A percentile compares a stretch with the other conserved stretches of the same genome.
Evolutionary conservation across 2,888 invertebrate genomes (phyloP).

Genomic region (Euplagia quadripunctaria): DNA sequence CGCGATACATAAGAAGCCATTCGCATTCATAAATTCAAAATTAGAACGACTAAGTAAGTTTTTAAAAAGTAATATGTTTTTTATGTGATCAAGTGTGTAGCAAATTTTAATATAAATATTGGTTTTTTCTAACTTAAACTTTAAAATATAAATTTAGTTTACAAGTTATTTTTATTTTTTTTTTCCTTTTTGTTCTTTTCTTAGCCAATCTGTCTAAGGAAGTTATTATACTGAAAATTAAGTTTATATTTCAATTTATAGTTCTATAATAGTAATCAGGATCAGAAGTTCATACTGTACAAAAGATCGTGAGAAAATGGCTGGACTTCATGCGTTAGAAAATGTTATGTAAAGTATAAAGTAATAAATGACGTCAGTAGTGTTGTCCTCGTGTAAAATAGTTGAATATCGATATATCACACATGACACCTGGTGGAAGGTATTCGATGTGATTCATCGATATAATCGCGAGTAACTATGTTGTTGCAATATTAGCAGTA

Average conservation of each 20-base stretch:
- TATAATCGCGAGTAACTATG: not conserved
- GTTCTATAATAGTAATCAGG: not conserved
- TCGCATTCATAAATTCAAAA: slow-evolving; percentile 1
- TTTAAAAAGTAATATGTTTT: not conserved
- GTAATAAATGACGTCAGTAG: slow-evolving; percentile 4
- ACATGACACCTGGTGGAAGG: slow-evolving; percentile 7
- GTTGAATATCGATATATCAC: slow-evolving; percentile 6
- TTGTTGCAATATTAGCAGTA: not conserved
- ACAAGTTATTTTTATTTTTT: too few relatives aligned
- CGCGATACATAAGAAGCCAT: not conserved
- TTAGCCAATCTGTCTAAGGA: too few relatives aligned
- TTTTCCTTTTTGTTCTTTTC: too few relatives aligned
- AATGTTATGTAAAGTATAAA: slow-evolving; percentile 16
- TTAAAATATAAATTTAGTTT: too few relatives aligned
- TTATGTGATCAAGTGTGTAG: too few relatives aligned
- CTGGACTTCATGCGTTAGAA: not conserved
- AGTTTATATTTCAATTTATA: too few relatives aligned
- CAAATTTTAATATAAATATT: too few relatives aligned
- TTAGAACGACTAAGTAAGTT: slow-evolving; percentile 4
- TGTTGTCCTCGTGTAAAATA: slow-evolving; percentile 17
- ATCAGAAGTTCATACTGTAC: not conserved
- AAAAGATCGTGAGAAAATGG: slow-evolving; percentile 7
- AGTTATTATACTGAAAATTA: too few relatives aligned
- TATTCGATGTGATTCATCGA: slow-evolving; percentile 13
- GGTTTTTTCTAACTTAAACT: too few relatives aligned